Evolutionary conservation across 2,113 vertebrate species (phyloP), one percentile per base, ranked within the genome.

Genomic region (Leptocoma aspasia): DNA sequence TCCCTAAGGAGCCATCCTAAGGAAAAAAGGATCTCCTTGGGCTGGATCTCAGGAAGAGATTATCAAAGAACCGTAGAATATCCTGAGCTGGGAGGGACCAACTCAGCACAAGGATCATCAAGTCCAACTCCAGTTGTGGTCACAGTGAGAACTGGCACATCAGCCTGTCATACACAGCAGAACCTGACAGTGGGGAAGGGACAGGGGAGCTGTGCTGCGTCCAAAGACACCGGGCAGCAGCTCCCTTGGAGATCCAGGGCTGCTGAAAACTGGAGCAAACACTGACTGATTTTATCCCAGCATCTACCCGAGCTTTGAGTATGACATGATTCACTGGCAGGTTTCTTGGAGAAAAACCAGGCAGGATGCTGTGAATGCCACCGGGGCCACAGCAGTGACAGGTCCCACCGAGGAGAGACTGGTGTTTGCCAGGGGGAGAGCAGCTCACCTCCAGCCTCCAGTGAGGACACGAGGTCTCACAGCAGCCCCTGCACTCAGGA

Each of bases 241-340:
- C 4, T 83, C n/a, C 54, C 66, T 16, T 30, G 82, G 70, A 82
- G 45, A 72, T 4, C 23, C 42, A 60, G 82, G 45, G 26, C 79
- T 47, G 71, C 57, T 57, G 71, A 30, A 20, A 78, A 54, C 0
- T 1, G 12, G 9, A 50, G 26, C 66, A 85, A 69, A 77, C 41
- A 20, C 22, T 30, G 39, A 3, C n/a, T 28, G 23, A 17, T 63
- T 66, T 60, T 49, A 12, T 31, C n/a, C 8, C 47, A 76, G 11
- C 45, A 77, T 19, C 54, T 42, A 19, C 2, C 20, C 88, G 59
- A 80, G 66, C 70, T 79, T 35, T 47, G 70, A 59, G 21, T 2
- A 7, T 0, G 0, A 24, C 7, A 35, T 57, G 33, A 24, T 15
- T 37, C 1, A 0, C 57, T 27, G 52, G 26, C 6, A 27, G 18